Evolutionary conservation across 2,888 invertebrate genomes (phyloP), one percentile per base, ranked within the genome.

Genomic region (Colostygia pectinataria): DNA sequence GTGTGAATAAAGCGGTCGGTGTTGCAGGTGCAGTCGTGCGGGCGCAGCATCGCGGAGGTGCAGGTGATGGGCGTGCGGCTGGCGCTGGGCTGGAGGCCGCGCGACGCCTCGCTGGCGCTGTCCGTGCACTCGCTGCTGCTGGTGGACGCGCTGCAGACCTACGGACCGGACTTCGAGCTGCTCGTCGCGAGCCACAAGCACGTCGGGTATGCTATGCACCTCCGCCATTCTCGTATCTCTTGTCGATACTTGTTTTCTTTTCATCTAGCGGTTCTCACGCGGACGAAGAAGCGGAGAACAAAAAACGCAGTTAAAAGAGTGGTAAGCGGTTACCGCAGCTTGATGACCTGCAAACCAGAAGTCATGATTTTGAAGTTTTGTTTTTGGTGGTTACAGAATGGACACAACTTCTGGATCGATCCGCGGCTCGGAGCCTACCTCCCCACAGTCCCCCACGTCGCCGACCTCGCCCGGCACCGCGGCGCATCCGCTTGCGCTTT

Each of bases 61-160:
- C 98, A 98, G 87, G 97, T 98, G 20, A 94, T 95, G 48, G 97
- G 98, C 15, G 98, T 97, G 28, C 93, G 93, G 68, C 93, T 94
- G 24, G 93, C 95, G 4, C 90, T 95, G 57, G 94, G 94, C 15
- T 94, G 95, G 74, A 91, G 96, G 27, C 93, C 94, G 0, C 91
- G 91, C 10, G 96, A 97, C 76, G 92, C 94, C 2, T 93, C 94
- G 61, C 90, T 97, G 28, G 93, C 95, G 1, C 92, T 98, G 53
- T 96, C 97, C 7, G 97, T 99, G 36, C 98, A 98, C 83, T 97
- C 98, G 66, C 91, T 99, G 62, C 91, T 99, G 46, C 86, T 99
- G 43, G 98, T 97, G 2, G 99, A 99, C 89, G 98, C 98, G 37
- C 91, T 98, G 77, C 98, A 99, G 86, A 97, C 97, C 9, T 97